Percentiles rank a stretch among this genome's conserved stretches.
Conservation (phyloP, 2,113 vertebrate genomes). For the Pungitius pungitius region DNA sequence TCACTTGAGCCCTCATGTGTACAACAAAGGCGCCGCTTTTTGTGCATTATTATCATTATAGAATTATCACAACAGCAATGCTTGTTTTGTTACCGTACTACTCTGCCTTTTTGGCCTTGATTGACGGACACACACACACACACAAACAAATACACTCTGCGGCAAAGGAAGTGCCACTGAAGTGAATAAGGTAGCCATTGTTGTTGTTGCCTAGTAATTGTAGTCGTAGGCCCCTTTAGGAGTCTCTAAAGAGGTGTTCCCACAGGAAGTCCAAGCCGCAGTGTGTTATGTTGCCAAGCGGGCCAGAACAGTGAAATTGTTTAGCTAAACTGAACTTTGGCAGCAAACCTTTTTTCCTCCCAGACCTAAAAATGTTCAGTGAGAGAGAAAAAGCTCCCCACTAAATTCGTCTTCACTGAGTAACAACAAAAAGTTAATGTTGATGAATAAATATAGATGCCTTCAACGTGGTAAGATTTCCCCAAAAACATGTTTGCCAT, state of each 20-base stretch:
- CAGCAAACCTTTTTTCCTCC: constrained; percentile 11
- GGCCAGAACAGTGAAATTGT: constrained; percentile 4
- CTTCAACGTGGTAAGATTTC: constrained; percentile 9
- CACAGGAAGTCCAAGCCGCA: constrained; percentile 35
- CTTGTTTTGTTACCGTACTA: background rate
- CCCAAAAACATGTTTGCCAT: constrained; percentile 25
- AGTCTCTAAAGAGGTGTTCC: constrained; percentile 29
- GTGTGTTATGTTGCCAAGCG: constrained; percentile 14
- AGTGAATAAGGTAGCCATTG: constrained; percentile 25
- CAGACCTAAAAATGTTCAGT: constrained; percentile 7
- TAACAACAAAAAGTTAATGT: constrained; percentile 4
- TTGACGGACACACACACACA: background rate
- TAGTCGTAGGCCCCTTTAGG: background rate
- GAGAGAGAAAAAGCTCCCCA: constrained; percentile 12
- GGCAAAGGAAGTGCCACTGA: constrained; percentile 1
- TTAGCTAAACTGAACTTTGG: constrained; percentile 25
- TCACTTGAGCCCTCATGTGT: no score
- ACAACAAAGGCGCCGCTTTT: no score
- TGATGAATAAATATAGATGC: constrained; percentile 22
- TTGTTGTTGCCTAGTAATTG: constrained; percentile 25
- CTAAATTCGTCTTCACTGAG: constrained; percentile 18
- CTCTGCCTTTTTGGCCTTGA: background rate
- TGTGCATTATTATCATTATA: background rate
- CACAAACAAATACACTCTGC: background rate
- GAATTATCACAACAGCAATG: background rate